A percentile compares a stretch with the other conserved stretches of the same genome.
phyloP scores from a whole-genome alignment of 1,140 invertebrate genomes.

The Tetramorium alpestre region DNA sequence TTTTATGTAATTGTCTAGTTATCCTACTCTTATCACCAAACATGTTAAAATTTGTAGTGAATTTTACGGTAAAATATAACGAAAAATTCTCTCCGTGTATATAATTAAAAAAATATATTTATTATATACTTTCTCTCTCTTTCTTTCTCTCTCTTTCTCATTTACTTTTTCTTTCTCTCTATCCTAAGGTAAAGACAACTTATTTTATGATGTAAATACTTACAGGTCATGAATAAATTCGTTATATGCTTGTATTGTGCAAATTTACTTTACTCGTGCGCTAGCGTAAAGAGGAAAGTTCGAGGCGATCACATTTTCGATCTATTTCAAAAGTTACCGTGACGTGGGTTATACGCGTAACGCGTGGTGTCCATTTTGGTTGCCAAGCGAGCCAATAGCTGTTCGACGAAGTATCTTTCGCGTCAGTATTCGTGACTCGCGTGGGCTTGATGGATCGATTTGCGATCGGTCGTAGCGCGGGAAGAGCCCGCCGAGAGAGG shows the following conservation, averaged over 20 bases:
- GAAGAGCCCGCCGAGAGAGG: constrained; percentile 45
- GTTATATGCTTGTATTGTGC: background rate
- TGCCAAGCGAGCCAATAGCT: constrained; percentile 31
- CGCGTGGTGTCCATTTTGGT: constrained; percentile 61
- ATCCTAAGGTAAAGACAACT: background rate
- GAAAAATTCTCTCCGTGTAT: too few species aligned
- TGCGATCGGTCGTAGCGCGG: constrained; percentile 60
- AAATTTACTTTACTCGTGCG: constrained; percentile 26
- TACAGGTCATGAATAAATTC: background rate
- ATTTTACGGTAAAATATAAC: too few species aligned
- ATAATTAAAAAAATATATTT: too few species aligned
- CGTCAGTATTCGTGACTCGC: constrained; percentile 65
- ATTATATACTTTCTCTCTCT: background rate
- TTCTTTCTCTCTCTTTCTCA: background rate
- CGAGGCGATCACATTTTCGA: constrained; percentile 32
- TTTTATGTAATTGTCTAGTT: too few species aligned
- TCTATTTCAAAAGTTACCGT: constrained; percentile 56
- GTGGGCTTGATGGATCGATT: constrained; percentile 74
- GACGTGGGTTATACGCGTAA: constrained; percentile 31
- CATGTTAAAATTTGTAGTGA: too few species aligned
- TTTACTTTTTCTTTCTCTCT: background rate
- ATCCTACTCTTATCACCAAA: too few species aligned
- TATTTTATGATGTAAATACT: background rate
- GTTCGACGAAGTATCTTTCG: constrained; percentile 61
- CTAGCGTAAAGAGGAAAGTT: constrained; percentile 35